phyloP scores from a whole-genome alignment of 2,888 invertebrate species.

The Drosophila picticornis region DNA sequence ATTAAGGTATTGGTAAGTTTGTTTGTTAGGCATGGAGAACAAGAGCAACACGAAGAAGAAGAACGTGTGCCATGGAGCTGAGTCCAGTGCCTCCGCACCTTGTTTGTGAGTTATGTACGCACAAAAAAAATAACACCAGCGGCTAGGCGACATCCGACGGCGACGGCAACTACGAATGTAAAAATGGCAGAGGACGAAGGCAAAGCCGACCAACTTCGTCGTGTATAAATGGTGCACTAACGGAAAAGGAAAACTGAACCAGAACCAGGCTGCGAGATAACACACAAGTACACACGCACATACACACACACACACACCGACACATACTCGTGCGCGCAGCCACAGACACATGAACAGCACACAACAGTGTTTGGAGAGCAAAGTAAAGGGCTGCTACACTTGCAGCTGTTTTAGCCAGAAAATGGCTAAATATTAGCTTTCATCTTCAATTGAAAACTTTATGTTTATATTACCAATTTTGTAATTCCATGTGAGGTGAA shows the following conservation, averaged over 20 bases:
- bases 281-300: slow-evolving; percentile 46
- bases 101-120: slow-evolving; percentile 59
- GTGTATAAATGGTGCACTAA: slow-evolving; percentile 73
- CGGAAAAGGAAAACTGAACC: slow-evolving; percentile 70
- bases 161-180: slow-evolving; percentile 38
- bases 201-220: slow-evolving; percentile 65
- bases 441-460: background rate
- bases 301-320: slow-evolving; percentile 10
- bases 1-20: slow-evolving; percentile 54
- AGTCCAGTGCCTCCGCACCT: slow-evolving; percentile 53
- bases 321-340: slow-evolving; percentile 2
- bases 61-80: slow-evolving; percentile 32
- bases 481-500: no score
- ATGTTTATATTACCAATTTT: no score
- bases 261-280: slow-evolving; percentile 66
- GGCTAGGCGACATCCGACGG: slow-evolving; percentile 48
- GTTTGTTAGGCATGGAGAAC: slow-evolving; percentile 19
- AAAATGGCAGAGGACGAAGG: slow-evolving; percentile 57
- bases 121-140: slow-evolving; percentile 46
- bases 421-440: slow-evolving; percentile 27
- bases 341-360: slow-evolving; percentile 30
- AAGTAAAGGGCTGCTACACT: slow-evolving; percentile 44
- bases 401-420: slow-evolving; percentile 34
- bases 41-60: slow-evolving; percentile 23
- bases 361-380: slow-evolving; percentile 32